phyloP scores from a whole-genome alignment of 2,888 invertebrate species.

The Ryuthela nishihirai region DNA sequence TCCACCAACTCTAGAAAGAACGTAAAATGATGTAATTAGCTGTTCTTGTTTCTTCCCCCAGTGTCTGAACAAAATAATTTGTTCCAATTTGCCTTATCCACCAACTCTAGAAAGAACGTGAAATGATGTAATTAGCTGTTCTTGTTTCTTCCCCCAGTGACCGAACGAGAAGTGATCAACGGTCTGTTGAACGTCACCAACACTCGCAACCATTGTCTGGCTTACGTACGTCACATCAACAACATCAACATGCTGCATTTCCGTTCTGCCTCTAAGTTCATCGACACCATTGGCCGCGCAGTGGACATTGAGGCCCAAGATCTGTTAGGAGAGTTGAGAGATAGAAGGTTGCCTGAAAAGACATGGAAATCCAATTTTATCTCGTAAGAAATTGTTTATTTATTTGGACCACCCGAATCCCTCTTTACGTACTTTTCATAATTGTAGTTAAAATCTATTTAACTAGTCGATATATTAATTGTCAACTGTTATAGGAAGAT shows the following conservation, averaged over 20 bases:
- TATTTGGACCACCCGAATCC: too few species aligned
- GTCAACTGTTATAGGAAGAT: too few species aligned
- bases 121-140: not conserved
- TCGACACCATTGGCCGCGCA: constrained; percentile 87
- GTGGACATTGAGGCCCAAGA: constrained; percentile 90
- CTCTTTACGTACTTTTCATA: too few species aligned
- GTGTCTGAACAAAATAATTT: too few species aligned
- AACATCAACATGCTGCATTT: constrained; percentile 94
- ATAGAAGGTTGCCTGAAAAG: constrained; percentile 81
- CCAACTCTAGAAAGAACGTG: too few species aligned
- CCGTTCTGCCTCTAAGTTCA: constrained; percentile 87
- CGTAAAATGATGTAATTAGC: too few species aligned
- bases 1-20: too few species aligned
- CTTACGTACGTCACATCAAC: constrained; percentile 87
- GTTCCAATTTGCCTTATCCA: too few species aligned
- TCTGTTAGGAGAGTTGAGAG: constrained; percentile 77
- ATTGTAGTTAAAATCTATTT: too few species aligned
- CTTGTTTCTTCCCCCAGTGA: constrained; percentile 62
- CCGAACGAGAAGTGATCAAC: constrained; percentile 95
- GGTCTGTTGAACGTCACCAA: constrained; percentile 89
- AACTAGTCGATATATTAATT: too few species aligned
- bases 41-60: too few species aligned
- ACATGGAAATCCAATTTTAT: constrained; percentile 84
- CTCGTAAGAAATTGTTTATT: constrained; percentile 70
- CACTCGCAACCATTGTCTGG: constrained; percentile 90